These are phyloP conservation scores for Parotocinclus haroldoi DNA, from an alignment of 2,797 vertebrate genomes.

Conservation along the genomic window DNA sequence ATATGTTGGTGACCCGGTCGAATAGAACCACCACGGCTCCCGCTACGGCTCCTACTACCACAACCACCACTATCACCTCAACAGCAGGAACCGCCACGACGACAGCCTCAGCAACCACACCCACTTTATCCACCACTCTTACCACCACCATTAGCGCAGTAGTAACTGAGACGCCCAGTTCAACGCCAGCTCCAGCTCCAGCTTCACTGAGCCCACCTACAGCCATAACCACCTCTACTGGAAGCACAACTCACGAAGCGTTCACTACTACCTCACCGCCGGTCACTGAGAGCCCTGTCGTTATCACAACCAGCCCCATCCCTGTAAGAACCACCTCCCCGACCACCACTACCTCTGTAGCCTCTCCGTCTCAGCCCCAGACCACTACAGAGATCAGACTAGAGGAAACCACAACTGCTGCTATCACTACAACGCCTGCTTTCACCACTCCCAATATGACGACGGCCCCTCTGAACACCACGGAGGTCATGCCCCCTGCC, in stretches of 20 bases:
- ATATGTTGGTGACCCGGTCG: constrained; percentile 69
- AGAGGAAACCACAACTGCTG: constrained; percentile 25
- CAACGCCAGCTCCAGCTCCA: constrained; percentile 10
- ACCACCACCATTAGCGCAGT: constrained; percentile 43
- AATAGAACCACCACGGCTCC: constrained; percentile 66
- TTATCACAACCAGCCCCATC: constrained; percentile 31
- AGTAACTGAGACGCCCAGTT: constrained; percentile 36
- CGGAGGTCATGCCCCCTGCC: constrained; percentile 45
- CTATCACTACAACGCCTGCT: constrained; percentile 38
- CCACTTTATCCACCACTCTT: constrained; percentile 31
- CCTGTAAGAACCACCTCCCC: constrained; percentile 43
- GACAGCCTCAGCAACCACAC: constrained; percentile 35
- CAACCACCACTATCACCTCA: constrained; percentile 33
- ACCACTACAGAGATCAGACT: constrained; percentile 45
- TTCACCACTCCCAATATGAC: constrained; percentile 42
- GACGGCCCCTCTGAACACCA: constrained; percentile 40
- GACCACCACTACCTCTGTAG: constrained; percentile 45
- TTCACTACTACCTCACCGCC: constrained; percentile 42
- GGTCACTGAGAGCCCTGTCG: constrained; percentile 35
- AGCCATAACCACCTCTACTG: constrained; percentile 37
- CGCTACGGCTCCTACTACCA: constrained; percentile 24
- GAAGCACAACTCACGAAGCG: constrained; percentile 39
- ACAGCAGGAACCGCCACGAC: constrained; percentile 45
- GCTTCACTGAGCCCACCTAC: constrained; percentile 39
- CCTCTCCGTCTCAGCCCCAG: constrained; percentile 38